phyloP scores from a whole-genome alignment of 2,797 vertebrate genomes.

The Apodemus agrarius region DNA sequence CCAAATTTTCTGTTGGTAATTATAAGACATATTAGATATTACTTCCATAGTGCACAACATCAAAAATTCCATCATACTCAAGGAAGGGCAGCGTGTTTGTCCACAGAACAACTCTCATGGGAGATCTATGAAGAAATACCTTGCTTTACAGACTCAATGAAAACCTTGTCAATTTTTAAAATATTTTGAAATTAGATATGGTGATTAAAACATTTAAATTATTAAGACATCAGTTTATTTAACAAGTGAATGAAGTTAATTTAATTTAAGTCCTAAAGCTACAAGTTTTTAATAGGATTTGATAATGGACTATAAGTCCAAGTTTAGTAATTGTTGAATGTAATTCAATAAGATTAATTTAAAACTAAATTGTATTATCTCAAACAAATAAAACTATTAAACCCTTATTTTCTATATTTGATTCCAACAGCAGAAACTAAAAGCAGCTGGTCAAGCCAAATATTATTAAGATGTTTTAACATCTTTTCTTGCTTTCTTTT shows the following conservation, averaged over 20 bases:
- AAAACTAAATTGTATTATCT: conserved; percentile 14
- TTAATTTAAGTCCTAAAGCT: conserved; percentile 43
- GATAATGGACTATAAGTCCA: neutral
- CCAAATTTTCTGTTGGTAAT: neutral
- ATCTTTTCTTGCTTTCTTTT: neutral
- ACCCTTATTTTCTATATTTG: neutral
- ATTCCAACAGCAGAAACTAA: neutral
- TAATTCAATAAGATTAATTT: neutral
- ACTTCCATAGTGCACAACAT: neutral
- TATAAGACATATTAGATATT: neutral
- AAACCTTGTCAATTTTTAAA: conserved; percentile 47
- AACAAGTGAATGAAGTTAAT: conserved; percentile 47
- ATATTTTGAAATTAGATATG: conserved; percentile 36
- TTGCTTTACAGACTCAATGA: conserved; percentile 49
- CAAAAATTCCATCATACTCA: neutral
- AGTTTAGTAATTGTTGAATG: neutral
- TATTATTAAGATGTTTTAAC: neutral
- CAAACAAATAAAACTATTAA: neutral
- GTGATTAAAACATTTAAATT: neutral
- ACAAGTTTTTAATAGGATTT: neutral
- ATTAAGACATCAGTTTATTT: conserved; percentile 51
- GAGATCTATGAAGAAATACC: neutral
- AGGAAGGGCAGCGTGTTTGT: neutral
- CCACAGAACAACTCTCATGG: neutral
- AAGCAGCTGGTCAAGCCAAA: neutral